Evolutionary conservation across 2,888 invertebrate species (phyloP).

Genomic region (Pachydiplax longipennis): DNA sequence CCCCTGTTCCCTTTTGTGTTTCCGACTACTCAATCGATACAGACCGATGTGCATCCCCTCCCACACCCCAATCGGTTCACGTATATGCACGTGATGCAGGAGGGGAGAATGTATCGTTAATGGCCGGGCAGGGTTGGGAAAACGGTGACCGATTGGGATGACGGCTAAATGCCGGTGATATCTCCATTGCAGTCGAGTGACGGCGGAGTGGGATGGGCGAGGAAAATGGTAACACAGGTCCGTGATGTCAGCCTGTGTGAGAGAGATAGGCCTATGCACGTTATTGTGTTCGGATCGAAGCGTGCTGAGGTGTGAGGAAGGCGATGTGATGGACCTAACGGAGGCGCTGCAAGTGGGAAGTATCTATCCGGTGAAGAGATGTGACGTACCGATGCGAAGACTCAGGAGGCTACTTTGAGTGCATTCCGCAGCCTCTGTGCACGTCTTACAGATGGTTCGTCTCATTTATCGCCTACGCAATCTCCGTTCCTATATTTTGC

Average conservation of each 20-base stretch:
- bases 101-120: not conserved
- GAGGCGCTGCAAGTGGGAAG: not conserved
- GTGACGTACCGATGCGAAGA: not conserved
- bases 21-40: conserved; percentile 16
- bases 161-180: conserved; percentile 34
- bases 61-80: not conserved
- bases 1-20: not conserved
- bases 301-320: not conserved
- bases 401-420: not conserved
- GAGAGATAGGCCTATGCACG: not conserved
- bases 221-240: not conserved
- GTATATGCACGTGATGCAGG: conserved; percentile 21
- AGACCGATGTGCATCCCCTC: not conserved
- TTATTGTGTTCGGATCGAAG: not conserved
- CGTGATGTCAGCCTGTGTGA: not conserved
- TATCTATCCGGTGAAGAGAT: not conserved
- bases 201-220: not conserved
- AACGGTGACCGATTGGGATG: conserved; percentile 14
- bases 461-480: too few species aligned
- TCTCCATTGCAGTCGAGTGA: conserved; percentile 24
- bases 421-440: not conserved
- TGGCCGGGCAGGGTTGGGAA: not conserved
- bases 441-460: not conserved
- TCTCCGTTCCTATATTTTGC: too few species aligned
- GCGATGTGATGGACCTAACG: not conserved